These are phyloP conservation scores for Acropternis orthonyx DNA, from an alignment of 2,797 vertebrate genomes.

Conservation along the genomic window DNA sequence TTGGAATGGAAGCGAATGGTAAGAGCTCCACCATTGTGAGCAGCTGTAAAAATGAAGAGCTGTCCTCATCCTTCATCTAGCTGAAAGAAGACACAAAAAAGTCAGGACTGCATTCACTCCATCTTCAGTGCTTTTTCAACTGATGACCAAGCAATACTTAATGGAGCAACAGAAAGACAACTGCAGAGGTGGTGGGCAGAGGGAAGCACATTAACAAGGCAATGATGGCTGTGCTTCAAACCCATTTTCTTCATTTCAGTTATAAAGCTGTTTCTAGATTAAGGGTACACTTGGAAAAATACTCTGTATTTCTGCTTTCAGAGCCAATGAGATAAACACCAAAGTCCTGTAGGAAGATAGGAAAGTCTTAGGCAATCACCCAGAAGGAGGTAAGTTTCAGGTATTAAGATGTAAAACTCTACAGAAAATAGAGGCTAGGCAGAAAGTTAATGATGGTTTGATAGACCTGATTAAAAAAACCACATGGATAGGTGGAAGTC, in stretches of 20 bases:
- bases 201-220: neutral
- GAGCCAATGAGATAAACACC: neutral
- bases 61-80: neutral
- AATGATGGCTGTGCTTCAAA: neutral
- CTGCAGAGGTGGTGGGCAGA: neutral
- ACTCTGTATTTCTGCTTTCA: neutral
- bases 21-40: neutral
- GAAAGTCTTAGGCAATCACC: neutral
- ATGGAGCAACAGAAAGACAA: neutral
- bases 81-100: neutral
- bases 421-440: neutral
- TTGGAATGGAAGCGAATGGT: neutral
- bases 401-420: neutral
- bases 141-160: neutral
- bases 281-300: neutral
- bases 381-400: neutral
- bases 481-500: slow-evolving; percentile 34
- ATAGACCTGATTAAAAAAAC: slow-evolving; percentile 3
- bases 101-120: neutral
- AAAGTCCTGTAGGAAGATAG: neutral
- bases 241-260: neutral
- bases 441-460: slow-evolving; percentile 8
- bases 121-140: neutral
- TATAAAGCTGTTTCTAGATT: neutral
- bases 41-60: neutral